Evolutionary conservation across 2,888 invertebrate genomes (phyloP), one percentile per base, ranked within the genome.

Genomic region (Lochmaea crataegi): DNA sequence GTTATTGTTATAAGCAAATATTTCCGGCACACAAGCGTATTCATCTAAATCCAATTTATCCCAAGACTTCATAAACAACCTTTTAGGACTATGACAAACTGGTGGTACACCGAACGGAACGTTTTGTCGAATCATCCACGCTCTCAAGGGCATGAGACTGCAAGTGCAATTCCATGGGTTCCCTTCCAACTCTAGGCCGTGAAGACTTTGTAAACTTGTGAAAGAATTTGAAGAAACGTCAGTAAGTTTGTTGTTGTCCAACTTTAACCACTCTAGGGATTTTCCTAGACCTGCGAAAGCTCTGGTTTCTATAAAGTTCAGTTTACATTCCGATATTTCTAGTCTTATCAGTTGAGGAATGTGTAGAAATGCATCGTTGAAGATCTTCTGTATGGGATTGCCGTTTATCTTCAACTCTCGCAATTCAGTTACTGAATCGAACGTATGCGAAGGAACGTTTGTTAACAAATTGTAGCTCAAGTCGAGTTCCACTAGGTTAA

Each of bases 121-220:
- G 83, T 95, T 95, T 82, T 91, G 91, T 72, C 89, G 89, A 75
- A 93, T 86, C 93, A 95, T 93, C 95, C 94, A 95, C 80, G 93
- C 92, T 26, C 94, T 88, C 75, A 95, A 85, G 0, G 94, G 93
- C 69, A 94, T 88, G 74, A 95, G 84, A 38, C 90, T 89, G 84
- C 95, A 95, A 57, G 94, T 92, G 85, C 95, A 95, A 84, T 94
- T 93, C 94, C 95, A 95, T 0, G 93, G 93, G 86, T 95, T 95
- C 74, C 89, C 90, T n/a, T 93, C 91, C 77, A 95, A 86, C 81
- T 94, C 94, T 75, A 95, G 87, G 14, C 93, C 94, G 82, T 94
- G 93, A 67, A 95, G 86, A 76, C 91, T 91, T 77, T 91, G 88
- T 61, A 95, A 86, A 11, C 91, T 89, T 1, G 92, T 92, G 74